Evolutionary conservation across 2,888 invertebrate species (phyloP), one percentile per base, ranked within the genome.

Genomic region (Tanaodytes sp.): DNA sequence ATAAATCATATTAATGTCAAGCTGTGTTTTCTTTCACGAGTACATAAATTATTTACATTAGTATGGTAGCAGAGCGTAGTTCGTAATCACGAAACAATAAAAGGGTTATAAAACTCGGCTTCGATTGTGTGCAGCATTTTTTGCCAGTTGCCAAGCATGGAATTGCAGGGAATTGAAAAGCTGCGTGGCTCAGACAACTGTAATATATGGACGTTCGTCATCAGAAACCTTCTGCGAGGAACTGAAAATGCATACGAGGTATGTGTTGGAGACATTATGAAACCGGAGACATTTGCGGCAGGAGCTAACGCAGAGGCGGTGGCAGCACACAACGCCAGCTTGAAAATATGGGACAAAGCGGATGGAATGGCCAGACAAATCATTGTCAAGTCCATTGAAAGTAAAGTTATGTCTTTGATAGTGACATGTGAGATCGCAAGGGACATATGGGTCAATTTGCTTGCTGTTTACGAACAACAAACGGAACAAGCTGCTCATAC

Each of bases 291-390:
- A 33, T 11, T 45, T 3, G 43, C 16, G 14, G 42, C n/a, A 18
- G 30, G 14, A 16, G 48, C 43, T 12, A 18, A 55, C 9, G 48
- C 2, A 1, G 23, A 12, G 15, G n/a, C 27, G 16, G 16, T 16
- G 14, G 36, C 16, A 12, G n/a, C 1, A 9, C 19, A 37, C 14
- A 39, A 11, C 15, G 42, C 20, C 31, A 12, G 36, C 2, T 27
- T 58, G 5, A 55, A 51, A 16, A 19, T 11, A 6, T 69, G 49
- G 37, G 49, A 59, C 19, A 72, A 68, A 39, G 39, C 61, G 11
- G 71, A 67, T 61, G 61, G 61, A n/a, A 58, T 58, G 0, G 72
- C 65, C 11, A 36, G 68, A 43, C 52, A 61, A 51, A 61, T 65
- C 15, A 46, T 68, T 9, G 65, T 68, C 3, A 33, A 15, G n/a